These are phyloP conservation scores for Caenorhabditis virilis DNA, from an alignment of 2,888 invertebrate species.

Conservation along the genomic window DNA sequence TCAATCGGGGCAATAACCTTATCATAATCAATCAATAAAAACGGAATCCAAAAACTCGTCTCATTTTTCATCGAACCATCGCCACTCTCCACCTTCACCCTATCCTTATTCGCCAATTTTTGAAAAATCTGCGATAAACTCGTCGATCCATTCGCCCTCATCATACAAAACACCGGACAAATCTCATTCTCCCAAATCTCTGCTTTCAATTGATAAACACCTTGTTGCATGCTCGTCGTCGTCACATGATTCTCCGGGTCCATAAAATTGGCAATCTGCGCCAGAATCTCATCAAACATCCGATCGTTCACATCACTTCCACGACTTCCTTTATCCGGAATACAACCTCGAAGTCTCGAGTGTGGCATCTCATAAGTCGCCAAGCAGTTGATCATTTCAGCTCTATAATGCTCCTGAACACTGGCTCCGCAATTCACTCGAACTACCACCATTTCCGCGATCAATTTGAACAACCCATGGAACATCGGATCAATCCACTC, in stretches of 20 bases:
- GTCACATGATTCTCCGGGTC: constrained; percentile 24
- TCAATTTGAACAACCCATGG: constrained; percentile 42
- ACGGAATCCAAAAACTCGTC: constrained; percentile 37
- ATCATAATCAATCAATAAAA: constrained; percentile 27
- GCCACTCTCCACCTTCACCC: neutral
- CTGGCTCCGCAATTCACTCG: constrained; percentile 42
- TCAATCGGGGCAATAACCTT: too few species aligned
- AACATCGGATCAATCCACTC: constrained; percentile 37
- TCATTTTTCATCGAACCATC: constrained; percentile 5
- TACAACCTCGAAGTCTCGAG: constrained; percentile 43
- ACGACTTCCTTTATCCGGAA: constrained; percentile 50
- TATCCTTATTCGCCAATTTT: constrained; percentile 6
- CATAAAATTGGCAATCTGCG: constrained; percentile 39
- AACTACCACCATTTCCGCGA: constrained; percentile 52
- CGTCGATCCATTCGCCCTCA: constrained; percentile 38
- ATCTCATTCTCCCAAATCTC: constrained; percentile 46
- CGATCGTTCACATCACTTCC: constrained; percentile 33
- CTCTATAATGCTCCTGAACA: constrained; percentile 18
- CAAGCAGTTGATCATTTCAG: constrained; percentile 31
- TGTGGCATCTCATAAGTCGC: constrained; percentile 37
- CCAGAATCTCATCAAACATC: constrained; percentile 43
- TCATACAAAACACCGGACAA: constrained; percentile 51
- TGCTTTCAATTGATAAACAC: constrained; percentile 44
- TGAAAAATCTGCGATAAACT: constrained; percentile 13
- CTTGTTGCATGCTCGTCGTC: constrained; percentile 30